Evolutionary conservation across 2,888 invertebrate genomes (phyloP).

Genomic region (Phyto melanocephala): DNA sequence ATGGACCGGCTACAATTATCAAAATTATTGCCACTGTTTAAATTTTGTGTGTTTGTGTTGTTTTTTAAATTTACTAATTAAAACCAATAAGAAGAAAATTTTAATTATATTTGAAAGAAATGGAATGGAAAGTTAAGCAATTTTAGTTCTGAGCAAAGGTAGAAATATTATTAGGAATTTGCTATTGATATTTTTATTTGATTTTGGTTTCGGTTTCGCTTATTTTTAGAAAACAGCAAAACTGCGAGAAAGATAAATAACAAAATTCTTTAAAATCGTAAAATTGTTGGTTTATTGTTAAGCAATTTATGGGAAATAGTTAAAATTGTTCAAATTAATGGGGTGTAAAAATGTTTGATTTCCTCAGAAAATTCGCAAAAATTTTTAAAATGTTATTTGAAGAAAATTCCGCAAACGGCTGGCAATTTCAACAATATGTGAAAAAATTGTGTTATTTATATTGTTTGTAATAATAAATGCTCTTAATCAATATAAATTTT

Average conservation of each 20-base stretch:
- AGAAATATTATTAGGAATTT: conserved; percentile 35
- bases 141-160: conserved; percentile 43
- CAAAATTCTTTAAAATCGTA: background rate
- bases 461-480: no score
- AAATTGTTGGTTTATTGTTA: background rate
- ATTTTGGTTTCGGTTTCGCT: no score
- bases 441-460: no score
- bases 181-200: background rate
- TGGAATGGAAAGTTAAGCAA: conserved; percentile 58
- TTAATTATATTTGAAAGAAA: conserved; percentile 51
- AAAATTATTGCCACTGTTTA: background rate
- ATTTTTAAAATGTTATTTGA: background rate
- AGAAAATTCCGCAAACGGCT: no score
- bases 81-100: conserved; percentile 35
- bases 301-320: conserved; percentile 2
- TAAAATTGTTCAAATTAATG: background rate
- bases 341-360: background rate
- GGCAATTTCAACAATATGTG: no score
- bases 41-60: no score
- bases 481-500: no score
- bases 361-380: background rate
- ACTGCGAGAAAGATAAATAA: background rate
- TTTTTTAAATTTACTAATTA: conserved; percentile 54
- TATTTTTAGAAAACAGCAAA: background rate
- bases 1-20: conserved; percentile 7